Evolutionary conservation across 2,797 vertebrate genomes (phyloP), one percentile per base, ranked within the genome.

Genomic region (Enteromius thamalakanensis): DNA sequence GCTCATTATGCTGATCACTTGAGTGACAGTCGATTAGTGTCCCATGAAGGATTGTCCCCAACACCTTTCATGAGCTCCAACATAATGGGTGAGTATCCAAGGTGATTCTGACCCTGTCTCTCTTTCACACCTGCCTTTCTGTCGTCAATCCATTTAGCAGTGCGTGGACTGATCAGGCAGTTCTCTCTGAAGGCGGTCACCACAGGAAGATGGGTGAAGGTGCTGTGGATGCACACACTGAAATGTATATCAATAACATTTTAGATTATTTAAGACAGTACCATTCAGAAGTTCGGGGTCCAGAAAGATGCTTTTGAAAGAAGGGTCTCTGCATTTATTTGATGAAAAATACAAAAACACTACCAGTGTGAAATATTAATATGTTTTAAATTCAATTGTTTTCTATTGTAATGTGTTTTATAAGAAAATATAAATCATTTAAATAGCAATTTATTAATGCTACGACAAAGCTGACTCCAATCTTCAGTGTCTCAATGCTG

Each of bases 11-110:
- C 94, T 95, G 96, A 99, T 96, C 97, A 98, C 92, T 94, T 98
- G 97, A 98, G 95, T 96, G 98, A 98, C 96, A 97, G 96, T 97
- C 97, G 96, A 96, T 97, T 99, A 97, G 97, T 96, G 92, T 93
- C 97, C 93, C 96, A 97, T 92, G 97, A 98, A 97, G 97, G 96
- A 97, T 96, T 98, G 96, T 97, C 97, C 91, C 96, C 96, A 92
- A 97, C 98, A 96, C 97, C 98, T 96, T 98, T 98, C 94, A 95
- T 98, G 95, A 98, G 97, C 96, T 97, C 98, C 79, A 96, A 95
- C 96, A 94, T 98, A 95, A 98, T 97, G 95, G 98, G 98, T 99
- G 97, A 98, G 98, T 98, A 96, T 81, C 72, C 79, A 84, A 89
- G 95, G 92, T 94, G 93, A 95, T 95, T 94, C 91, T 95, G 91